These are phyloP conservation scores for Emydura subglobosa DNA, from an alignment of 2,113 vertebrate genomes.

Conservation along the genomic window DNA sequence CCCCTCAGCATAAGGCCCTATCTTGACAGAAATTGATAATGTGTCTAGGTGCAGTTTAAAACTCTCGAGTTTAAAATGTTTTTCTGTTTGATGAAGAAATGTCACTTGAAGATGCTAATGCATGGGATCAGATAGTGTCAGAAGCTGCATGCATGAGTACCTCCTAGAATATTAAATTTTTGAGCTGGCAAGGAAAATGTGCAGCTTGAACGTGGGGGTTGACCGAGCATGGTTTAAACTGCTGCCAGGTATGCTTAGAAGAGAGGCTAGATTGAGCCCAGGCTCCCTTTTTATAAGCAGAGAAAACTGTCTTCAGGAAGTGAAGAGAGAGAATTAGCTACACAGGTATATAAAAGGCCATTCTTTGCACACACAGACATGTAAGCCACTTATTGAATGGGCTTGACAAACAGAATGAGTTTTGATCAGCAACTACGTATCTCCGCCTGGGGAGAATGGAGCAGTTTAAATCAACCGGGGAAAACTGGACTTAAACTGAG, in stretches of 20 bases:
- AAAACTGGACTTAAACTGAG: background rate
- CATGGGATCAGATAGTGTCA: background rate
- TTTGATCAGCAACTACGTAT: background rate
- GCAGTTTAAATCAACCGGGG: rapidly evolving
- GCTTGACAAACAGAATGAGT: background rate
- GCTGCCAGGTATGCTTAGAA: conserved; percentile 6
- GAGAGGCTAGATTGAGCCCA: background rate
- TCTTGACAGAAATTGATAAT: background rate
- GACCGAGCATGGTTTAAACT: conserved; percentile 1
- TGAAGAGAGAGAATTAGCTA: background rate
- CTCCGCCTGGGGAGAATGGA: background rate
- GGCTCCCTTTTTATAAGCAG: conserved; percentile 24
- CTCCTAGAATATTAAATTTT: conserved; percentile 32
- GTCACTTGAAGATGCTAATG: background rate
- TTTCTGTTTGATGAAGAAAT: conserved; percentile 37
- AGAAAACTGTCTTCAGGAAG: background rate
- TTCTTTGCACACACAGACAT: background rate
- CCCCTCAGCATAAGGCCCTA: background rate
- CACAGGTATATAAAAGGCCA: conserved; percentile 30
- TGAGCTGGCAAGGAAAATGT: conserved; percentile 10
- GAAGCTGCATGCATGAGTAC: conserved; percentile 31
- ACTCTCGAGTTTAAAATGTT: background rate
- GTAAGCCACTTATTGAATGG: background rate
- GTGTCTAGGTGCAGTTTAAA: background rate
- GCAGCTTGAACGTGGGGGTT: background rate